Conservation (phyloP, 2,113 vertebrate species). For the Thunnus maccoyii region DNA sequence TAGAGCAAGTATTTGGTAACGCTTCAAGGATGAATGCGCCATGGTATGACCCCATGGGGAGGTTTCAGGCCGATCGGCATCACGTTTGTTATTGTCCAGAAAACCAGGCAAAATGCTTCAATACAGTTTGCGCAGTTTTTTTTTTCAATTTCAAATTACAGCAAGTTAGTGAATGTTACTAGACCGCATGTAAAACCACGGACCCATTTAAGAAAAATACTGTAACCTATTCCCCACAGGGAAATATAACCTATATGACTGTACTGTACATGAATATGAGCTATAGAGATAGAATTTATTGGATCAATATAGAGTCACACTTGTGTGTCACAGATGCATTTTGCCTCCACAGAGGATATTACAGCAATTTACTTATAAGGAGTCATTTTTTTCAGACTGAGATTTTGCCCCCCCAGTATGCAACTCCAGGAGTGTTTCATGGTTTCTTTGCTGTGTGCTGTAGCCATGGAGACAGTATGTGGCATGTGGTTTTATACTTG, state of each 20-base stretch:
- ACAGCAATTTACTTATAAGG: constrained; percentile 17
- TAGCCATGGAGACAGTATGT: constrained; percentile 83
- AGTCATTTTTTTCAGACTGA: constrained; percentile 39
- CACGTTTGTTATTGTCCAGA: constrained; percentile 27
- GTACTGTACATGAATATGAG: neutral
- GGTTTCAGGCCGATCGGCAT: constrained; percentile 30
- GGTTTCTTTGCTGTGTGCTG: constrained; percentile 76
- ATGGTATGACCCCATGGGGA: constrained; percentile 16
- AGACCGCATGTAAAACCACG: neutral
- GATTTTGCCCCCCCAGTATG: constrained; percentile 46
- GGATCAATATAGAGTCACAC: neutral
- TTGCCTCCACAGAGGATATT: constrained; percentile 10
- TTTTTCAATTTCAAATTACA: neutral
- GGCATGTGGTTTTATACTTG: constrained; percentile 76
- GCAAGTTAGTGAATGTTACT: neutral
- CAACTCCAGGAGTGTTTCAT: constrained; percentile 65
- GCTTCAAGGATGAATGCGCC: constrained; percentile 49
- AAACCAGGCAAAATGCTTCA: neutral
- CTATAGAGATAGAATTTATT: too few relatives aligned
- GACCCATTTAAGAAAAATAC: too few relatives aligned
- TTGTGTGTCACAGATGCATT: constrained; percentile 16
- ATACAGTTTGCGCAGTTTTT: constrained; percentile 12
- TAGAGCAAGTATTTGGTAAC: constrained; percentile 49
- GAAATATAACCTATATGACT: neutral
- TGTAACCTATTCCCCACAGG: neutral